Base-by-base conservation (phyloP, 37 sponge, comb jelly and placozoan species). In the Aphrocallistes beatrix region DNA sequence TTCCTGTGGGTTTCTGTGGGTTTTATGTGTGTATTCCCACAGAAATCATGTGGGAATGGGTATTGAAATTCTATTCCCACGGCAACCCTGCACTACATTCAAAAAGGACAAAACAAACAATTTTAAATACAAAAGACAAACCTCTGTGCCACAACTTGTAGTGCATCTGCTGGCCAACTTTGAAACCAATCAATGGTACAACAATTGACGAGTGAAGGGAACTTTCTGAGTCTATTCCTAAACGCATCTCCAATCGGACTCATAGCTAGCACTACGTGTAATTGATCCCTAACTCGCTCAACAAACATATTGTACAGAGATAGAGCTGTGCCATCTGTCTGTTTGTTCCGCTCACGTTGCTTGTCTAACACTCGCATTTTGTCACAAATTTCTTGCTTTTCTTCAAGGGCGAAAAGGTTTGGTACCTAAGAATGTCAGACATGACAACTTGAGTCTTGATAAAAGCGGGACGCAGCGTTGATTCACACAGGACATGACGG, bases 111-210 rank as follows among this genome's bases (percentile, higher is more conserved):
- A n/a, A n/a, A n/a, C n/a, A n/a, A n/a, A n/a, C n/a, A n/a, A n/a
- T n/a, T n/a, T 13, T 47, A 94, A 32, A 47, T 21, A 47, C 17
- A 47, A 47, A 60, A 25, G n/a, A 60, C 75, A 25, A 3, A 60
- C 75, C 95, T 86, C 37, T 93, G 88, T 51, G 98, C 98, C 28
- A 97, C 98, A 82, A 97, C 91, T 28, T 90, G 87, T 49, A 97
- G 86, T 10, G 98, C 98, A 90, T 97, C 98, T 37, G 94, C 95
- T 36, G 98, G 98, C 98, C 98, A 97, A 51, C 92, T 91, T 90
- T 94, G 51, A 88, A 97, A 97, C 98, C 98, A 97, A 85, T 97
- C 93, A 81, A 97, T 97, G 82, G 98, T 97, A 81, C 98, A 97
- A 88, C 98, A 97, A 90, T 97, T 97, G 84, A 97, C 94, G 36